phyloP scores from a whole-genome alignment of 2,113 vertebrate genomes.

The Anarrhichthys ocellatus region DNA sequence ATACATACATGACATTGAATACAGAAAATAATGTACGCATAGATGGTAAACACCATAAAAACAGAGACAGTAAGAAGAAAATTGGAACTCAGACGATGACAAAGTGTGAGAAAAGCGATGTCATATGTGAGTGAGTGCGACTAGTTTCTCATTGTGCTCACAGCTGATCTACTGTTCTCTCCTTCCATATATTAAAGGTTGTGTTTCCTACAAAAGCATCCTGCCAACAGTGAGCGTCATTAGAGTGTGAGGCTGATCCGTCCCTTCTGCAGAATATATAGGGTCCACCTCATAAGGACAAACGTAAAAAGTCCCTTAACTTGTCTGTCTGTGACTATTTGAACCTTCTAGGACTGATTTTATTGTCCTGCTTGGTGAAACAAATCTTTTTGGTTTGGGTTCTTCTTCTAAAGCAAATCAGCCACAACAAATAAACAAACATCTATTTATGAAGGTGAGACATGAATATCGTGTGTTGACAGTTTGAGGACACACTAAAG shows the following conservation, averaged over 20 bases:
- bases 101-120: constrained; percentile 7
- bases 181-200: not conserved
- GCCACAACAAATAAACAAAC: constrained; percentile 17
- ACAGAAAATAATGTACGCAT: constrained; percentile 51
- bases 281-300: constrained; percentile 28
- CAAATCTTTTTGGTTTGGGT: constrained; percentile 22
- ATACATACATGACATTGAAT: constrained; percentile 44
- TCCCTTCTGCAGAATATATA: not conserved
- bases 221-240: not conserved
- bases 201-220: constrained; percentile 7
- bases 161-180: constrained; percentile 1
- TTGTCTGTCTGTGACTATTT: constrained; percentile 38
- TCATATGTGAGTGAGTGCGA: not conserved
- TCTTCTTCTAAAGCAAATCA: constrained; percentile 12
- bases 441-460: constrained; percentile 13
- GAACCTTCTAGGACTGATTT: not conserved
- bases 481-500: constrained; percentile 27
- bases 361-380: constrained; percentile 11
- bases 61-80: constrained; percentile 18
- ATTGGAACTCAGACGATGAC: constrained; percentile 12
- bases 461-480: constrained; percentile 9
- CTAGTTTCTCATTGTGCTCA: constrained; percentile 31
- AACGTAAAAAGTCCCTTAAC: constrained; percentile 32
- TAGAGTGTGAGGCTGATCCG: not conserved
- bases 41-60: constrained; percentile 45